A percentile compares a stretch with the other conserved stretches of the same genome.
phyloP scores from a whole-genome alignment of 2,797 vertebrate species.

The Alca torda region DNA sequence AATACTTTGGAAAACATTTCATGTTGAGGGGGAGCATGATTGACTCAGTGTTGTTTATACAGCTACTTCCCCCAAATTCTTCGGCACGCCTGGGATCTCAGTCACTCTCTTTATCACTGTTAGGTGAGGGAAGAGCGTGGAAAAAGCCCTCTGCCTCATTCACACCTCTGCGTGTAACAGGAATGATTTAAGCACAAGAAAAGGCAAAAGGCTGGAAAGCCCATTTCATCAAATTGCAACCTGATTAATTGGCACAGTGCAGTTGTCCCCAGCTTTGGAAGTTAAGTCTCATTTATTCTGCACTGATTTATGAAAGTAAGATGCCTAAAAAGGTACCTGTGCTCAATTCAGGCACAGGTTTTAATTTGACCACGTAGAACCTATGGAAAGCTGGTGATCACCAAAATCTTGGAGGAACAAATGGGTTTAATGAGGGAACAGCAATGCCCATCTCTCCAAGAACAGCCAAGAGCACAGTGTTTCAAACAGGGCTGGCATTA shows the following conservation, averaged over 20 bases:
- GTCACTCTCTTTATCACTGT: not conserved
- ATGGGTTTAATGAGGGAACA: not conserved
- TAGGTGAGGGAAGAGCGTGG: not conserved
- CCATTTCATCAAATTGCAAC: not conserved
- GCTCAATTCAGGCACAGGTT: not conserved
- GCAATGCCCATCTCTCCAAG: not conserved
- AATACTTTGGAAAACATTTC: not conserved
- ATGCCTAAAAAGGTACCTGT: not conserved
- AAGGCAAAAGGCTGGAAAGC: not conserved
- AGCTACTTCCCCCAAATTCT: not conserved
- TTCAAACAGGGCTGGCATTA: not conserved
- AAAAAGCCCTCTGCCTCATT: not conserved
- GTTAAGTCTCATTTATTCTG: not conserved
- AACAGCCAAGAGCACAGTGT: not conserved
- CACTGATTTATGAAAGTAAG: not conserved
- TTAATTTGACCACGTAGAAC: not conserved
- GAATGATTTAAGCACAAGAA: not conserved
- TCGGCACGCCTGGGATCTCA: not conserved
- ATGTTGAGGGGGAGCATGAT: not conserved
- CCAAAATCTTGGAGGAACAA: not conserved
- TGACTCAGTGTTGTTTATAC: not conserved
- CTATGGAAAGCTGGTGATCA: not conserved
- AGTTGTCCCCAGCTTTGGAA: not conserved
- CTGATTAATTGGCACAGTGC: not conserved
- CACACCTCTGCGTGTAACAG: not conserved